These are phyloP conservation scores for Alviniconcha marisindica DNA, from an alignment of 1,140 invertebrate genomes.

Conservation along the genomic window DNA sequence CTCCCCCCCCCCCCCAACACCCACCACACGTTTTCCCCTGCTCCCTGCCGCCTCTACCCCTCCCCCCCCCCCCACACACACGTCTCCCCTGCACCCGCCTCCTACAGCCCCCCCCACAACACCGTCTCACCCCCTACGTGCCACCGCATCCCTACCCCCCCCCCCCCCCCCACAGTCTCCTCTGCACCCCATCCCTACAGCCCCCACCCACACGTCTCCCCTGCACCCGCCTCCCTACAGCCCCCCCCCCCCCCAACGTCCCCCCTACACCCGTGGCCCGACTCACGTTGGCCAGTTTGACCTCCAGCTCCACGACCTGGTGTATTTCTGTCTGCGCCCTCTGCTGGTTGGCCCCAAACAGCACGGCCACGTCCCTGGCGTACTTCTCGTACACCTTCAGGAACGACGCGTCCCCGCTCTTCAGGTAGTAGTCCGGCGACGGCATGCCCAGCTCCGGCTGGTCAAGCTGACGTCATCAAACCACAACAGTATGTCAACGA, in stretches of 20 bases:
- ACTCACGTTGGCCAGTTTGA: slow-evolving; percentile 84
- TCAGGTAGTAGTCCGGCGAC: slow-evolving; percentile 87
- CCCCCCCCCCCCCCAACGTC: neutral
- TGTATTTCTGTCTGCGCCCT: slow-evolving; percentile 42
- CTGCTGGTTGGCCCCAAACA: slow-evolving; percentile 79
- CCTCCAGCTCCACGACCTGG: slow-evolving; percentile 89
- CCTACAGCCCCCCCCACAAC: too few species aligned
- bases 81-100: too few species aligned
- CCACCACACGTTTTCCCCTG: too few species aligned
- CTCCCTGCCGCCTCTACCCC: too few species aligned
- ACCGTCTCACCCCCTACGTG: too few species aligned
- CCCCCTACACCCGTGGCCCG: neutral
- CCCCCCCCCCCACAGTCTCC: too few species aligned
- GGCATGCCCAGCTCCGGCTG: slow-evolving; percentile 85
- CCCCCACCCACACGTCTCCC: neutral
- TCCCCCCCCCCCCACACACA: too few species aligned
- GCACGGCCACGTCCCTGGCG: slow-evolving; percentile 86
- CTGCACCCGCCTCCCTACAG: neutral
- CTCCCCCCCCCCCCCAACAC: too few species aligned
- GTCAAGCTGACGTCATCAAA: slow-evolving; percentile 56
- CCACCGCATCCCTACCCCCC: too few species aligned
- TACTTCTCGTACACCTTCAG: slow-evolving; percentile 86
- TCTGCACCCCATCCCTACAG: too few species aligned
- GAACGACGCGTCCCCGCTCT: slow-evolving; percentile 83
- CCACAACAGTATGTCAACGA: too few species aligned